These are phyloP conservation scores for Dinothrombium tinctorium DNA, from an alignment of 1,140 invertebrate species.

Conservation along the genomic window DNA sequence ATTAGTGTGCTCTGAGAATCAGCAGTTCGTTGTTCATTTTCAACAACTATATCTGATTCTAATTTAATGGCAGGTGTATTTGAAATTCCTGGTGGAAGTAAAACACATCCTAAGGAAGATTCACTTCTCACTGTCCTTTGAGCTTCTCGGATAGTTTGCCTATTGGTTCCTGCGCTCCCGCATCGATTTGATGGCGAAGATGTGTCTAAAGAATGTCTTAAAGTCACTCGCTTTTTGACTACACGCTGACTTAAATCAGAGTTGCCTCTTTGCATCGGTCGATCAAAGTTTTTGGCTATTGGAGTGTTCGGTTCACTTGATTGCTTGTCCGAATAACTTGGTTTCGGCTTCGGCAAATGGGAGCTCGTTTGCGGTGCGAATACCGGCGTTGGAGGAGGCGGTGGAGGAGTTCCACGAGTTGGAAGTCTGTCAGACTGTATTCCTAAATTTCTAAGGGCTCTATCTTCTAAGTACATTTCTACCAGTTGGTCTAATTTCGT, in stretches of 20 bases:
- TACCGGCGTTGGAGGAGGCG: constrained; percentile 10
- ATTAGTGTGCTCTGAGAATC: constrained; percentile 1
- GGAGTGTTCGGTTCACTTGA: constrained; percentile 53
- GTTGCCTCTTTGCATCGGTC: constrained; percentile 44
- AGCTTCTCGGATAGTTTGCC: neutral
- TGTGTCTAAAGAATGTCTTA: constrained; percentile 29
- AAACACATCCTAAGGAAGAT: neutral
- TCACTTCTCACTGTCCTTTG: neutral
- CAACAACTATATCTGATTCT: neutral
- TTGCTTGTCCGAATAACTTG: constrained; percentile 42
- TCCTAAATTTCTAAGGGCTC: constrained; percentile 18
- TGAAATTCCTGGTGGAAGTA: neutral
- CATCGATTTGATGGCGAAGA: neutral
- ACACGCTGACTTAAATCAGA: constrained; percentile 47
- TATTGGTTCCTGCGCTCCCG: neutral
- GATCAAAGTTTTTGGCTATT: constrained; percentile 26
- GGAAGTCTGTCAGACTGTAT: neutral
- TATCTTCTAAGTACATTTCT: constrained; percentile 73
- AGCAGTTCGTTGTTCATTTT: neutral
- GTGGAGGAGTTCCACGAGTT: constrained; percentile 10
- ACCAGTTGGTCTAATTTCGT: constrained; percentile 73
- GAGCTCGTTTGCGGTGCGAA: neutral
- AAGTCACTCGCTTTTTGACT: constrained; percentile 51
- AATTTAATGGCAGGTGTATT: constrained; percentile 5
- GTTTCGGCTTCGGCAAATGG: constrained; percentile 26